Evolutionary conservation across 2,888 invertebrate species (phyloP), one percentile per base, ranked within the genome.

Genomic region (Monoplex corrugatus): DNA sequence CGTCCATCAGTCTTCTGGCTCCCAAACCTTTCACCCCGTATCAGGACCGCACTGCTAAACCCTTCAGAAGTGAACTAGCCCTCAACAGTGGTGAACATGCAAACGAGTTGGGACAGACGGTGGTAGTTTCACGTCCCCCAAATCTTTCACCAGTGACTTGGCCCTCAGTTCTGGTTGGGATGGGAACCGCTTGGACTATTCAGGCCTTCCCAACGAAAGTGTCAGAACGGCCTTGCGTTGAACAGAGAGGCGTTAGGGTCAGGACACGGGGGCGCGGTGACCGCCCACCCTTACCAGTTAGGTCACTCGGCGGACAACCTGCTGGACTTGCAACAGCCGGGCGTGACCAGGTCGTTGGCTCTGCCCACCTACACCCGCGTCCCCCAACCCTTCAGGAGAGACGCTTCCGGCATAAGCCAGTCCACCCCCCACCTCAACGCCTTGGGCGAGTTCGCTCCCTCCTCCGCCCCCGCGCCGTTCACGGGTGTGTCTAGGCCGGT

Each of bases 11-110:
- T 84, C 93, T 95, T 23, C 91, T 94, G 90, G 91, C 93, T n/a
- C 94, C 95, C 10, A 94, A 94, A 90, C 95, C 94, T 40, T 95
- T 94, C 87, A 92, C 92, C 35, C 93, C 92, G 10, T 93, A 92
- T 82, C 91, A 92, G 87, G 91, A 90, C 86, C 85, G 45, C 44
- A 80, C 89, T 0, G 86, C 89, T 23, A 78, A 89, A 28, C 90
- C 91, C 38, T 91, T 91, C 85, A 85, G 72, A 10, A 91, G 91
- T 80, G 90, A 91, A 50, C 83, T 89, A 19, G 89, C 89, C 1
- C 89, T 91, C 19, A 87, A 87, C 43, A 35, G 23, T 50, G 78
- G 28, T 10, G 35, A 38, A 6, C 72, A 28, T 5, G 6, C 19
- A 0, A n/a, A 13, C 8, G 72, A 86, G 10, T n/a, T 68, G 43